Conservation (phyloP, 2,113 vertebrate species). For the Pogona vitticeps region DNA sequence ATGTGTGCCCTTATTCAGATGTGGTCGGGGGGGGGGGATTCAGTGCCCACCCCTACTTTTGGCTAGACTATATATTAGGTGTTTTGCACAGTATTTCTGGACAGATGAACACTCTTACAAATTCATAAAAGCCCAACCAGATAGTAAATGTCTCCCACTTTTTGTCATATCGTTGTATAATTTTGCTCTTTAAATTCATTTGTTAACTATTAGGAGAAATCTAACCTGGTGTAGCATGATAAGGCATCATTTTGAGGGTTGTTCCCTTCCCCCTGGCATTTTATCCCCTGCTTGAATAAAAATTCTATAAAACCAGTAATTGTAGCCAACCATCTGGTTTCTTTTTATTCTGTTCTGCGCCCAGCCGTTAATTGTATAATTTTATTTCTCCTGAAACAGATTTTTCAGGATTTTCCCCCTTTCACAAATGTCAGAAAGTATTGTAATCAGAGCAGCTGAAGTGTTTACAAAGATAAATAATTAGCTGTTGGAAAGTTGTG, state of each 20-base stretch:
- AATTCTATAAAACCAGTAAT: slow-evolving; percentile 36
- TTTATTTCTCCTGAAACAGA: slow-evolving; percentile 30
- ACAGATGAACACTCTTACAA: not conserved
- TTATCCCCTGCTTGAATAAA: slow-evolving; percentile 26
- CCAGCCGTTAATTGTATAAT: slow-evolving; percentile 16
- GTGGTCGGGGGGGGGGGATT: too few species aligned
- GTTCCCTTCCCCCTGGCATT: slow-evolving; percentile 28
- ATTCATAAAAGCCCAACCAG: slow-evolving; percentile 9
- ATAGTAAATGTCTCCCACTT: not conserved
- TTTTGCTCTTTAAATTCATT: slow-evolving; percentile 46
- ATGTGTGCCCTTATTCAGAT: too few species aligned
- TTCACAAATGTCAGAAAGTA: slow-evolving; percentile 22
- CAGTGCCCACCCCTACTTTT: not conserved
- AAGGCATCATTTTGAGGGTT: slow-evolving; percentile 24
- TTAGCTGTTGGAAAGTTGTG: slow-evolving; percentile 21
- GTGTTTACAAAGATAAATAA: slow-evolving; percentile 27
- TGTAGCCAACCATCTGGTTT: slow-evolving; percentile 38
- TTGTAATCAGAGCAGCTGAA: not conserved
- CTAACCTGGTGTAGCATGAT: slow-evolving; percentile 29
- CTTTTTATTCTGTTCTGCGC: slow-evolving; percentile 38
- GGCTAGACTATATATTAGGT: slow-evolving; percentile 24
- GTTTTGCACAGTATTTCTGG: slow-evolving; percentile 29
- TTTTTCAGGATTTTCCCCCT: slow-evolving; percentile 30
- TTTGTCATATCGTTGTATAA: not conserved
- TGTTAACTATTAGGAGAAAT: slow-evolving; percentile 51